Evolutionary conservation across 2,888 invertebrate species (phyloP).

Genomic region (Neoascia interrupta): DNA sequence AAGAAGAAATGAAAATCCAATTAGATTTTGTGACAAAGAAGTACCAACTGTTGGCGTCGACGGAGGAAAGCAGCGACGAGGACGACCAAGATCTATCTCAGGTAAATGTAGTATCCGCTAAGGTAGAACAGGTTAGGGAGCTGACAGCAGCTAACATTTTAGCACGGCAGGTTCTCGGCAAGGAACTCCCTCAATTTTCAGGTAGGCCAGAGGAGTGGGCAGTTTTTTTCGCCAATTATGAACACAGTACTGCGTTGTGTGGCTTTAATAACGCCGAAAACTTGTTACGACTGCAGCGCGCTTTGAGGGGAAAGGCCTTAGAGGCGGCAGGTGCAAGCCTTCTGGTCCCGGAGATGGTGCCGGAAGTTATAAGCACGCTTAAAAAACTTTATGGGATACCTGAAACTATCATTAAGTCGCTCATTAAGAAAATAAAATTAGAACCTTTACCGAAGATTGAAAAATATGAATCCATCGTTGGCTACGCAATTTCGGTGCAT

Average conservation of each 20-base stretch:
- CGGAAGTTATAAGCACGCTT: neutral
- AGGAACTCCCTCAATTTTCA: conserved; percentile 45
- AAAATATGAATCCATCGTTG: conserved; percentile 4
- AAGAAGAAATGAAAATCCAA: too few species aligned
- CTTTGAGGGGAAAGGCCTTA: conserved; percentile 3
- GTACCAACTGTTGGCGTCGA: too few species aligned
- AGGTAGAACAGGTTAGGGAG: too few species aligned
- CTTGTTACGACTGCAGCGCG: conserved; percentile 18
- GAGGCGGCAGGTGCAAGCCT: neutral
- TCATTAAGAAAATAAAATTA: neutral
- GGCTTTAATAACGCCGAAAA: conserved; percentile 18
- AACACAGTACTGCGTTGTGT: conserved; percentile 22
- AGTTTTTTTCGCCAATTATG: conserved; percentile 40
- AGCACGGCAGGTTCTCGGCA: conserved; percentile 15
- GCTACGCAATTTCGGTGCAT: conserved; percentile 9
- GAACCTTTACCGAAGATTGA: conserved; percentile 4
- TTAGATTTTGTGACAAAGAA: too few species aligned
- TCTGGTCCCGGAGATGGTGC: conserved; percentile 1
- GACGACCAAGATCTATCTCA: too few species aligned
- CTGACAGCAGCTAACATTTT: neutral
- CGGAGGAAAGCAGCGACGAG: neutral
- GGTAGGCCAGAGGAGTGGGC: conserved; percentile 57
- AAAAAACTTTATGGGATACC: neutral
- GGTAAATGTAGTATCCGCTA: too few species aligned
- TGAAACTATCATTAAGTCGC: conserved; percentile 1